Evolutionary conservation across 2,113 vertebrate species (phyloP), one percentile per base, ranked within the genome.

Genomic region (Catharus fuscescens): DNA sequence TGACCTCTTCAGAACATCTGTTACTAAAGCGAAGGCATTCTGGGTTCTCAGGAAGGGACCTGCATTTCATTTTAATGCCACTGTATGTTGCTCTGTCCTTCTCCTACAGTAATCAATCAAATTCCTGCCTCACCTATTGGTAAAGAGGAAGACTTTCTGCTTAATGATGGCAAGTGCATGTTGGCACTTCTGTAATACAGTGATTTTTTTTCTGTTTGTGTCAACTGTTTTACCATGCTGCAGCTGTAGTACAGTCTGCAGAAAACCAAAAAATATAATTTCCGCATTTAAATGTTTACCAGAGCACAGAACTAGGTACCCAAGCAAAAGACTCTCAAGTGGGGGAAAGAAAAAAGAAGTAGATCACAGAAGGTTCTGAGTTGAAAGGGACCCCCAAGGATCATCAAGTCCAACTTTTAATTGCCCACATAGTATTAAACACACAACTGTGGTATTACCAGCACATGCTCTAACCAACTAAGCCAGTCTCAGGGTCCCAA

Each of bases 41-140:
- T 13, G 1, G n/a, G 62, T 38, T 92, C 69, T 57, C 32, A 53
- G 61, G 48, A 90, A 87, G 40, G 66, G 34, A 64, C 28, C 26
- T 60, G 72, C 69, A 81, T 93, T 94, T 93, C 61, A 93, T 88
- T 96, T 94, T 91, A 88, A 93, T 61, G n/a, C 54, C 69, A 65
- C 50, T 61, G 18, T 92, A 69, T 8, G 7, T 86, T 92, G 65
- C 82, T 86, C 59, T 74, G 59, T 86, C 61, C 65, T 93, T 57
- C 36, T 87, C 47, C 36, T 54, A 45, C 31, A 71, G 53, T 52
- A 96, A 90, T 34, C 65, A 94, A 62, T 26, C 28, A 53, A 82
- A 95, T 91, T 81, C 79, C 80, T 93, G 62, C 78, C 48, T 92
- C 80, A 65, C 80, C 94, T 90, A 29, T 83, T 61, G 61, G 42